Evolutionary conservation across 2,113 vertebrate species (phyloP).

Genomic region (Melanerpes aurifrons): DNA sequence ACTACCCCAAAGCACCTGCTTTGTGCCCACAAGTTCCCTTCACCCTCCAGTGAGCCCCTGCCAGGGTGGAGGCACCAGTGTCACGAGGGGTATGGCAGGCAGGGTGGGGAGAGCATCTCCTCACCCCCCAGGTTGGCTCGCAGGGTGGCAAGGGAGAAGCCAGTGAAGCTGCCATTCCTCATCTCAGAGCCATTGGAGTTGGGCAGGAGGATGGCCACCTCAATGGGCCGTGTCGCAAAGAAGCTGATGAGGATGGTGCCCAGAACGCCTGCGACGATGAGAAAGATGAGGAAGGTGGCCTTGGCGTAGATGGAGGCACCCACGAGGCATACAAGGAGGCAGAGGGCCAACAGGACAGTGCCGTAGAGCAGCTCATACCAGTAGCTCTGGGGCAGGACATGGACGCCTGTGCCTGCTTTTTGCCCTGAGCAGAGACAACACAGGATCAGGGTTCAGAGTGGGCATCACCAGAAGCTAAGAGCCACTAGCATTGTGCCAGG

Average conservation of each 20-base stretch:
- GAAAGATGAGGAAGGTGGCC: slow-evolving; percentile 91
- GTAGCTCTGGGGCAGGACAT: slow-evolving; percentile 84
- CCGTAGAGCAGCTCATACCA: slow-evolving; percentile 89
- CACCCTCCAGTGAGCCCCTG: background rate
- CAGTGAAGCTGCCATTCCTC: slow-evolving; percentile 78
- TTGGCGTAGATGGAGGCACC: slow-evolving; percentile 91
- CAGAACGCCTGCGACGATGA: slow-evolving; percentile 85
- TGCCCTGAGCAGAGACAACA: slow-evolving; percentile 45
- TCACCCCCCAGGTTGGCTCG: slow-evolving; percentile 82
- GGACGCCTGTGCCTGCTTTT: background rate
- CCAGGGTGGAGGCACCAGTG: background rate
- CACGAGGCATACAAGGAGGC: slow-evolving; percentile 88
- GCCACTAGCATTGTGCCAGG: rapidly evolving
- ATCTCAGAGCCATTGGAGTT: slow-evolving; percentile 36
- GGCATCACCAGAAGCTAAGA: background rate
- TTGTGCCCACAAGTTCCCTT: background rate
- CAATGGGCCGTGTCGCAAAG: slow-evolving; percentile 75
- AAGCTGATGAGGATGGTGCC: slow-evolving; percentile 87
- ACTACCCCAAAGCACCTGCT: background rate
- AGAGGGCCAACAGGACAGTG: slow-evolving; percentile 80
- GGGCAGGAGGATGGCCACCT: slow-evolving; percentile 69
- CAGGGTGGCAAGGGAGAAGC: slow-evolving; percentile 86
- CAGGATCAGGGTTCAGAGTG: rapidly evolving
- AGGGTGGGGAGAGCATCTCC: background rate
- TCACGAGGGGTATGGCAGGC: rapidly evolving